These are phyloP conservation scores for Fissipunctia ypsillon DNA, from an alignment of 2,888 invertebrate genomes.

Conservation along the genomic window DNA sequence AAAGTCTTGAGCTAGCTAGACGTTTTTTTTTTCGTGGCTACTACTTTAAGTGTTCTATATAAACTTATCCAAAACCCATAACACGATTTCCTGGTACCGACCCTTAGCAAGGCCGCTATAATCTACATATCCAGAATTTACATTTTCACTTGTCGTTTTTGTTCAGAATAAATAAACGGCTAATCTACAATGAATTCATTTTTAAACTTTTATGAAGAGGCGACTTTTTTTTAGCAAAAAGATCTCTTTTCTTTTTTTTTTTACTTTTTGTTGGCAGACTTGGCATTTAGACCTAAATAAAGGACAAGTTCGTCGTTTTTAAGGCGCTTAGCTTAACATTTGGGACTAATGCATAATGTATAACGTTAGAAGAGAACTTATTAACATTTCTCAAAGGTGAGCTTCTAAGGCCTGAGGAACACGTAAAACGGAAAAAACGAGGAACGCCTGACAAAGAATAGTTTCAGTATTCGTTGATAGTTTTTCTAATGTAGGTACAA, in stretches of 20 bases:
- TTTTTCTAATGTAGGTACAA: background rate
- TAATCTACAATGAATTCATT: conserved; percentile 49
- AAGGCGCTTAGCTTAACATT: conserved; percentile 1
- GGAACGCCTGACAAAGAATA: too few species aligned
- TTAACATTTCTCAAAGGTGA: background rate
- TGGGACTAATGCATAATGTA: conserved; percentile 25
- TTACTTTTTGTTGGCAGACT: background rate
- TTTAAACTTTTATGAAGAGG: conserved; percentile 43
- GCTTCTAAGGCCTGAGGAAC: too few species aligned
- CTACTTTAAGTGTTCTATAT: too few species aligned
- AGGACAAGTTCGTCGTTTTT: background rate
- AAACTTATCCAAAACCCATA: too few species aligned
- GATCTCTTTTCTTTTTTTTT: background rate
- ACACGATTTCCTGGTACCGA: too few species aligned
- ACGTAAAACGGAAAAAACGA: too few species aligned
- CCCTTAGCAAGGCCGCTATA: conserved; percentile 2
- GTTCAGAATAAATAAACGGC: conserved; percentile 46
- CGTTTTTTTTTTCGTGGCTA: too few species aligned
- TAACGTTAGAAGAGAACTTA: background rate
- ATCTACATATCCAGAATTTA: conserved; percentile 42
- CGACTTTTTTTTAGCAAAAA: conserved; percentile 1
- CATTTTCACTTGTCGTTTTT: conserved; percentile 46
- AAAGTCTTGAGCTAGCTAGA: too few species aligned
- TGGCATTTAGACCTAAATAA: background rate
- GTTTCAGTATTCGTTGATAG: background rate